These are phyloP conservation scores for Cephus nigrinus DNA, from an alignment of 2,888 invertebrate species.

Conservation along the genomic window DNA sequence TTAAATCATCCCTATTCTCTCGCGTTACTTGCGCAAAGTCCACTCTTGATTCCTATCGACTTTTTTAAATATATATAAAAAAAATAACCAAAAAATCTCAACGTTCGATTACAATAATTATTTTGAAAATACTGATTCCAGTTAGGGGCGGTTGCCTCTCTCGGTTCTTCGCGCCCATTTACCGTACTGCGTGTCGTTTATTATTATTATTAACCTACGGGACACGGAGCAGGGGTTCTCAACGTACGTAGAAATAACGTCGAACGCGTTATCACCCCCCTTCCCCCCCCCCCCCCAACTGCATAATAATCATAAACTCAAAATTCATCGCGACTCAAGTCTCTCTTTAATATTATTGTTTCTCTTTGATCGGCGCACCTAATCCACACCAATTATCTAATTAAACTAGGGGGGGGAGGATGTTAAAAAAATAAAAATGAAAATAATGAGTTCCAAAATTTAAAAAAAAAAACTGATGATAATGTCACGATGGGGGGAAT, in stretches of 20 bases:
- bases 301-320: too few relatives aligned
- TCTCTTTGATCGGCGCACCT: too few relatives aligned
- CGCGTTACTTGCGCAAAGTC: background rate
- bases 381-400: too few relatives aligned
- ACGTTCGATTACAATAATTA: slow-evolving; percentile 36
- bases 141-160: slow-evolving; percentile 47
- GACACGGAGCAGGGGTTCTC: slow-evolving; percentile 1
- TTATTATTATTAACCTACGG: background rate
- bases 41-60: background rate
- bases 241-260: background rate
- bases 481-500: too few relatives aligned
- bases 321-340: too few relatives aligned
- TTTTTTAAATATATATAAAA: background rate
- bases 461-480: too few relatives aligned
- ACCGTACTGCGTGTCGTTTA: too few relatives aligned
- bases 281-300: rapidly evolving
- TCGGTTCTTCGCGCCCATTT: slow-evolving; percentile 23
- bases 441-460: too few relatives aligned
- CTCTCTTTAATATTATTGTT: too few relatives aligned
- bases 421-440: too few relatives aligned
- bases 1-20: background rate
- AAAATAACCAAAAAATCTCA: background rate
- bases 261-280: background rate
- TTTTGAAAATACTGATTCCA: slow-evolving; percentile 53
- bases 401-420: too few relatives aligned